Percentiles rank a stretch among this genome's conserved stretches.
Conservation (phyloP, 2,113 vertebrate species). For the Hippocampus comes region DNA sequence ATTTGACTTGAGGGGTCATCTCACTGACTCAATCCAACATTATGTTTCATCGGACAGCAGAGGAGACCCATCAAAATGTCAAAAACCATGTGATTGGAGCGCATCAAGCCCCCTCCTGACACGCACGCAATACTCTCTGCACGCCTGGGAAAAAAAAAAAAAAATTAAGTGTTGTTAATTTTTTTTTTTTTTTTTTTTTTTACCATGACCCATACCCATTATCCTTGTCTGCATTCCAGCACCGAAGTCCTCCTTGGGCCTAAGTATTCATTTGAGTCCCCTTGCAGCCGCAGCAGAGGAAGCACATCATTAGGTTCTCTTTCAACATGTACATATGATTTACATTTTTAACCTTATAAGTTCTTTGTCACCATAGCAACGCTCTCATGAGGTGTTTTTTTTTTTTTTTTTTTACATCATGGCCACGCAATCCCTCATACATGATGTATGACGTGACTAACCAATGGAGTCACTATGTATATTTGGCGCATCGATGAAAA, state of each 20-base stretch:
- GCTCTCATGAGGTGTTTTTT: background rate
- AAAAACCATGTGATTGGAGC: background rate
- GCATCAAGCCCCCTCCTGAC: background rate
- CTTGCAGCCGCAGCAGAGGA: background rate
- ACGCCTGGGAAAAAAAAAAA: background rate
- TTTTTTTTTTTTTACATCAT: background rate
- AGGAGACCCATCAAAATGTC: background rate
- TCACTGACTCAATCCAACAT: background rate
- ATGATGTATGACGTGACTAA: background rate
- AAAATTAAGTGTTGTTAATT: background rate
- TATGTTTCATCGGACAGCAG: background rate
- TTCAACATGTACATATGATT: slow-evolving; percentile 2
- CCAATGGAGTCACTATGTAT: background rate
- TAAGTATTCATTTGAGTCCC: background rate
- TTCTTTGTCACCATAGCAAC: slow-evolving; percentile 18
- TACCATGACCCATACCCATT: slow-evolving; percentile 22
- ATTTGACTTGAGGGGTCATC: background rate
- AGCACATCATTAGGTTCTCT: background rate
- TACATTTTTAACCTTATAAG: background rate
- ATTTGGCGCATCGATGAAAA: background rate
- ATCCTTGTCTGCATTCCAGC: slow-evolving; percentile 16
- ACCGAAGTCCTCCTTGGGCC: background rate
- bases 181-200: background rate
- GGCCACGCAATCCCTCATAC: background rate
- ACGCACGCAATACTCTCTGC: background rate